Evolutionary conservation across 1,140 invertebrate genomes (phyloP), one percentile per base, ranked within the genome.

Genomic region (Atopsyche davidsoni): DNA sequence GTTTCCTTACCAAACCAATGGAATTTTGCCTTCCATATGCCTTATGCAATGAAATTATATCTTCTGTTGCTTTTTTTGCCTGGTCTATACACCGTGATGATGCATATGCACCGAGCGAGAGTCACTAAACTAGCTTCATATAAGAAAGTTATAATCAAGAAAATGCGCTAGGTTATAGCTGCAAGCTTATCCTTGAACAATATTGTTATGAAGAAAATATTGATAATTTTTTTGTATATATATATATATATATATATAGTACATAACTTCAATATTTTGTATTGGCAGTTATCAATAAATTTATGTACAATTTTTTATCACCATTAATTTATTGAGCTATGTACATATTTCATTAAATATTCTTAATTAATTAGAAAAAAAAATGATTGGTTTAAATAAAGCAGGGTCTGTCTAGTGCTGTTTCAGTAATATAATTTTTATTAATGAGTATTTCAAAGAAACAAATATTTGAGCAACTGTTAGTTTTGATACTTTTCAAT

Each of bases 21-120:
- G 76, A 96, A 96, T 68, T 83, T 89, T 60, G 79, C 87, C 7
- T 93, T 96, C 65, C 81, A 92, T 65, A 86, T 92, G 71, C 86
- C 90, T 4, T 77, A 79, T 1, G 75, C 91, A 38, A 70, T 96
- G 59, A 78, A 85, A 55, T 45, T 87, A 7, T 92, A 95, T 69
- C 67, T 96, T 4, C 62, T 93, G 3, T 58, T 89, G 1, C 66
- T 90, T 0, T 78, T 86, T 23, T 71, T 92, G 53, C 86, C 89
- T 11, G 79, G 79, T 38, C 76, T 86, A 60, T 88, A 83, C 59
- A 69, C 79, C 13, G 67, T 92, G 51, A 89, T 92, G 82, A 79
- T 75, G 4, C 82, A 89, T 60, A 92, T 93, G 89, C 79, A 82
- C 61, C 78, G 77, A 52, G 65, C 76, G 7, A 67, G 86, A 28